Evolutionary conservation across 2,888 invertebrate species (phyloP), one percentile per base, ranked within the genome.

Genomic region (Agelastica alni): DNA sequence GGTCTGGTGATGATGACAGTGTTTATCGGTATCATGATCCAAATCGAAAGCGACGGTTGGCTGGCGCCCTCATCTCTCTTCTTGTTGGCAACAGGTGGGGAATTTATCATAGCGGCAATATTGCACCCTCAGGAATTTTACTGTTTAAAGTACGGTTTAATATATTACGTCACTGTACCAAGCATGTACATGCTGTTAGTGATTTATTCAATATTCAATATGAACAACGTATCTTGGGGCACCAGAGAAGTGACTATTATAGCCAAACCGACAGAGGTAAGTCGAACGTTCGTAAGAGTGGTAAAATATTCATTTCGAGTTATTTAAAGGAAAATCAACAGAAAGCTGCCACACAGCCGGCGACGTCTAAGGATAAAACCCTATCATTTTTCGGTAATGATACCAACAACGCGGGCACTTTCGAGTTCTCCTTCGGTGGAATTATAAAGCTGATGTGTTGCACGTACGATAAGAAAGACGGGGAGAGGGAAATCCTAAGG

Each of bases 211-310:
- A 80, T 96, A 17, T 93, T 94, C 73, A 96, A 96, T 74, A 82
- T 96, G 78, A 93, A 96, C 74, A 90, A 93, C 69, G 91, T 96
- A 2, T 87, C 90, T 1, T 96, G 96, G 96, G 96, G 96, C 3
- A 96, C 96, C 0, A 80, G 96, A 56, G 96, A 96, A 74, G 87
- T 83, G 41, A 80, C 81, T 45, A 56, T 77, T 58, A 62, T 63
- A 64, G 56, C 67, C 1, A 60, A 66, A 57, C 43, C 53, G 7
- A 55, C 59, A 31, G 51, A 57, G 16, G 70, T 66, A 59, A 17
- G n/a, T 14, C 26, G 9, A 2, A 26, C 0, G 9, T 7, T 26
- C 22, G 4, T n/a, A n/a, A n/a, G n/a, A n/a, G n/a, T n/a, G n/a
- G n/a, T n/a, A n/a, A n/a, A n/a, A n/a, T n/a, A n/a, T n/a, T n/a